These are phyloP conservation scores for Philereme transversata DNA, from an alignment of 2,888 invertebrate genomes.

Conservation along the genomic window DNA sequence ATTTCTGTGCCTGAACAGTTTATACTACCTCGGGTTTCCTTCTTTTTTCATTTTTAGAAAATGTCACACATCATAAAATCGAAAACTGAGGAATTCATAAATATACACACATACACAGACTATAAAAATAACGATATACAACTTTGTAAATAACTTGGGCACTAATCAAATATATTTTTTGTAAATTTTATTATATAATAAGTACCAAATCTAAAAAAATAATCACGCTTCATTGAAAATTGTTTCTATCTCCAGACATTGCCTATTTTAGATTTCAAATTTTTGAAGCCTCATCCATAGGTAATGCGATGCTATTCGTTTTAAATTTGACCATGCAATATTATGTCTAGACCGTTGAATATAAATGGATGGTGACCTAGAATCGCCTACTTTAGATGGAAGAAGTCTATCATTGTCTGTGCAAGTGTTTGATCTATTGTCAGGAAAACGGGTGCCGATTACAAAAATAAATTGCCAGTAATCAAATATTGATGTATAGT, in stretches of 20 bases:
- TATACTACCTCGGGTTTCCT: too few relatives aligned
- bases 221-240: constrained; percentile 49
- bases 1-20: too few relatives aligned
- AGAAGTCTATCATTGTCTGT: constrained; percentile 38
- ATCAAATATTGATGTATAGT: too few relatives aligned
- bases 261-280: constrained; percentile 79
- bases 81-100: too few relatives aligned
- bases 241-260: constrained; percentile 69
- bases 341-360: constrained; percentile 79
- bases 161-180: too few relatives aligned
- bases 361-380: constrained; percentile 80
- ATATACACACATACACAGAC: too few relatives aligned
- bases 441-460: background rate
- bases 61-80: too few relatives aligned
- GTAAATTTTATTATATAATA: too few relatives aligned
- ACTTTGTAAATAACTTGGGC: too few relatives aligned
- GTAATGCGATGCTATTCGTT: constrained; percentile 76
- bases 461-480: too few relatives aligned
- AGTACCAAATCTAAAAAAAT: background rate
- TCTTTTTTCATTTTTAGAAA: too few relatives aligned
- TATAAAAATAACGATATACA: too few relatives aligned
- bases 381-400: constrained; percentile 63
- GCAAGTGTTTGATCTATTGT: constrained; percentile 31
- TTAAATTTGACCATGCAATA: constrained; percentile 82
- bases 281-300: constrained; percentile 75